Evolutionary conservation across 1,140 invertebrate genomes (phyloP), one percentile per base, ranked within the genome.

Genomic region (Zaprionus vittiger): DNA sequence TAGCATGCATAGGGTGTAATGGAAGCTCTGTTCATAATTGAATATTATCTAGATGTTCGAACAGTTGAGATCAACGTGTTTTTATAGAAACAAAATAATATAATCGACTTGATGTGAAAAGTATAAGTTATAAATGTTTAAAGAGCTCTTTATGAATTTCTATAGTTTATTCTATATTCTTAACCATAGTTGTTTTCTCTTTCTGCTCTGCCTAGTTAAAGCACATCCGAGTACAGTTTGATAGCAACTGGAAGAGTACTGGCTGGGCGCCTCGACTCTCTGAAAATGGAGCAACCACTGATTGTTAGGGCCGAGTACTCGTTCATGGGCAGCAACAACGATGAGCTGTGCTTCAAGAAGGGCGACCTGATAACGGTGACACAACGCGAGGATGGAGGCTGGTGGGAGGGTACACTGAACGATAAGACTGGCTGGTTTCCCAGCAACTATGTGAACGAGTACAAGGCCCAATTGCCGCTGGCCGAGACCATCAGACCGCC

Each of bases 341-440:
- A 99, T 94, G 98, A 99, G 95, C 93, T 99, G 76, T 98, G 97
- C 91, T 99, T 99, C 92, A 96, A 96, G 81, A 99, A 99, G 93
- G 98, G 98, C 57, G 98, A 99, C 93, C 95, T 99, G 56, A 99
- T 99, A 73, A 98, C 98, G 15, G 96, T 99, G 34, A 99, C 98
- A 5, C 97, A 98, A 93, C 93, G 94, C 60, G 96, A 98, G 85
- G 96, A 99, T 92, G 98, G 98, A 56, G 98, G 98, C 28, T 99
- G 98, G 95, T 99, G 98, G 98, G 98, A 99, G 94, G 99, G 98
- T 15, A 99, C 98, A 3, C 93, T 99, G 20, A 95, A 97, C 76
- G 98, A 98, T 60, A 97, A 97, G 92, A 99, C 98, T 74, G 98
- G 98, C 80, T 99, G 99, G 99, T 99, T 99, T 94, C 99, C 99